Base-by-base conservation (phyloP, 2,113 vertebrate genomes). In the Coracopsis vasa region DNA sequence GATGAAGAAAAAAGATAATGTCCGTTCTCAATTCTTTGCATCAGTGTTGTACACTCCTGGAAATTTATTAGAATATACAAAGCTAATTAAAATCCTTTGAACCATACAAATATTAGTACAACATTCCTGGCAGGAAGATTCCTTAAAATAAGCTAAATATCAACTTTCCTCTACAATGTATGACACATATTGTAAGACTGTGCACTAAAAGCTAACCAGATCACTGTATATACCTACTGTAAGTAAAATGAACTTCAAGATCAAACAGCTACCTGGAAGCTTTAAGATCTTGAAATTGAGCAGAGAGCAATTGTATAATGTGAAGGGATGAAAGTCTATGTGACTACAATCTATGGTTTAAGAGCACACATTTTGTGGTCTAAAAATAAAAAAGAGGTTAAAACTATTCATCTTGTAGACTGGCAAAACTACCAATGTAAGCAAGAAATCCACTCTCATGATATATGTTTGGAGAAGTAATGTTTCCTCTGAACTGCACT, bases 361-460 rank as follows among this genome's bases (percentile, higher is more conserved):
- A 87, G 15, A 71, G 62, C 86, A 86, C 85, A 80, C 11, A 42
- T 67, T 94, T 92, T 80, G 42, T 70, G 35, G 37, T 86, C 70
- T 91, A 73, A 88, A 93, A 93, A 95, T 58, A 94, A 86, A 93
- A 91, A 82, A 70, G 71, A 91, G 45, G 73, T 88, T 94, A 88
- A 90, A 93, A 16, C 72, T 86, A 60, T 96, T 92, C 29, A 41
- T 96, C 79, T 93, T 92, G 66, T 45, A 92, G 54, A 74, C 67
- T 86, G 45, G n/a, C 50, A 95, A 89, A 93, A 67, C 62, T 78
- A 86, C 54, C 45, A 66, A 20, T 74, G 64, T 92, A 84, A 94
- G 94, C 72, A 92, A 94, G 72, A 92, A 95, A 96, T 78, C 29
- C 39, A n/a, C 29, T 78, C 39, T 64, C 29, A 31, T 39, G 14